Evolutionary conservation across 2,113 vertebrate species (phyloP).

Genomic region (Symphodus melops): DNA sequence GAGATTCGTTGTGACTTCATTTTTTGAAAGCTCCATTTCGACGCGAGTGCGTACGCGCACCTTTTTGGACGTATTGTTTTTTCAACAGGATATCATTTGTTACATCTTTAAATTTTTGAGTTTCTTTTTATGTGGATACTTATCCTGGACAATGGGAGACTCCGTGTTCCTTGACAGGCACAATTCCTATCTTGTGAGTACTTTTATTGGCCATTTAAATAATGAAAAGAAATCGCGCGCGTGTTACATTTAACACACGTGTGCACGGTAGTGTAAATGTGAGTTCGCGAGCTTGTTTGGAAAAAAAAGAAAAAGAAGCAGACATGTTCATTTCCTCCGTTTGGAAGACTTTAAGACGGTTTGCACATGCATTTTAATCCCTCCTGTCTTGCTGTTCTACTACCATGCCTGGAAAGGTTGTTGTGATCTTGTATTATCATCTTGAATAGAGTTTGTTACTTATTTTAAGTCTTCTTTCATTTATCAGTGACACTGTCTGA

Average conservation of each 20-base stretch:
- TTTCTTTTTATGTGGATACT: conserved; percentile 78
- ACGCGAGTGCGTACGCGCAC: conserved; percentile 18
- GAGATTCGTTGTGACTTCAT: conserved; percentile 19
- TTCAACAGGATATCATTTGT: conserved; percentile 36
- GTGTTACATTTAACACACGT: background rate
- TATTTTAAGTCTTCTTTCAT: too few relatives aligned
- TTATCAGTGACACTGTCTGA: background rate
- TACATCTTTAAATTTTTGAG: conserved; percentile 15
- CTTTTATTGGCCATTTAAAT: conserved; percentile 37
- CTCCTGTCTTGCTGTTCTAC: background rate
- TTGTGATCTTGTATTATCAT: too few relatives aligned
- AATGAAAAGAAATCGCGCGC: conserved; percentile 9
- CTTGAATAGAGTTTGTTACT: too few relatives aligned
- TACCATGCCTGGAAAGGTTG: background rate
- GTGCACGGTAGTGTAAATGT: background rate
- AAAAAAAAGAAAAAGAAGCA: background rate
- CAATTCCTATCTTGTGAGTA: conserved; percentile 91
- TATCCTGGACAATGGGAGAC: conserved; percentile 85
- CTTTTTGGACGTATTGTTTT: conserved; percentile 28
- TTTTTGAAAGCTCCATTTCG: conserved; percentile 5
- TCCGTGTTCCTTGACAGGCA: conserved; percentile 86
- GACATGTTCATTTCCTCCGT: conserved; percentile 15
- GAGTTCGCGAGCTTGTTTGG: too few relatives aligned
- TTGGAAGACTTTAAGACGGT: background rate
- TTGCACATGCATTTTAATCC: background rate